Conservation (phyloP, 2,113 vertebrate species). For the Phoxinus phoxinus region DNA sequence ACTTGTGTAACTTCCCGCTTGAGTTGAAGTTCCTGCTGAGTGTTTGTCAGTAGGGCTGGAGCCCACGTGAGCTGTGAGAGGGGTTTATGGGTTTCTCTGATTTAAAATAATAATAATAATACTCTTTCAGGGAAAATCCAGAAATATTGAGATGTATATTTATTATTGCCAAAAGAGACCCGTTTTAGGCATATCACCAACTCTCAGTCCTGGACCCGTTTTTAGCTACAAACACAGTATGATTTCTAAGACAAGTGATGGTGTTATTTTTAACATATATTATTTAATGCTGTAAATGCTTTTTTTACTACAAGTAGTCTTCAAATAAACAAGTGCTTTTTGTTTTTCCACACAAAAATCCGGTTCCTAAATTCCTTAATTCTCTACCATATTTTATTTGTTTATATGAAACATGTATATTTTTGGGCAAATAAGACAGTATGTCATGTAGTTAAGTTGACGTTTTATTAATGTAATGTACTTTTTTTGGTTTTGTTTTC, state of each 20-base stretch:
- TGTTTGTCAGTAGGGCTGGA: not conserved
- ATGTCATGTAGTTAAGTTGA: not conserved
- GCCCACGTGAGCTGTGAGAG: not conserved
- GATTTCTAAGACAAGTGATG: no score
- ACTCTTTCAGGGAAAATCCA: not conserved
- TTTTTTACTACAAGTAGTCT: no score
- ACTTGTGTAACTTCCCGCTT: constrained; percentile 11
- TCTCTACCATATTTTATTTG: no score
- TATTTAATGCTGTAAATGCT: no score
- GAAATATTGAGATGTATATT: not conserved
- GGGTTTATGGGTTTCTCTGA: not conserved
- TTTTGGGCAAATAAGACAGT: not conserved
- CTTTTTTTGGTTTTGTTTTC: no score
- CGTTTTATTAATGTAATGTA: not conserved
- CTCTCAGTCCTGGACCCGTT: not conserved
- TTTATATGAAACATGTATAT: not conserved
- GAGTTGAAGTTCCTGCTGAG: not conserved
- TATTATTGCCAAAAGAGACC: not conserved
- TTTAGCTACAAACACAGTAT: not conserved
- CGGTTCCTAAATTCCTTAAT: no score
- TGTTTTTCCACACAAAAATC: no score
- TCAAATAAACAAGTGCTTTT: no score
- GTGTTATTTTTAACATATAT: no score
- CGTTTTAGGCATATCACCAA: not conserved
- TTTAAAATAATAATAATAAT: not conserved